Base-by-base conservation (phyloP, 2,113 vertebrate species). In the Lota lota region DNA sequence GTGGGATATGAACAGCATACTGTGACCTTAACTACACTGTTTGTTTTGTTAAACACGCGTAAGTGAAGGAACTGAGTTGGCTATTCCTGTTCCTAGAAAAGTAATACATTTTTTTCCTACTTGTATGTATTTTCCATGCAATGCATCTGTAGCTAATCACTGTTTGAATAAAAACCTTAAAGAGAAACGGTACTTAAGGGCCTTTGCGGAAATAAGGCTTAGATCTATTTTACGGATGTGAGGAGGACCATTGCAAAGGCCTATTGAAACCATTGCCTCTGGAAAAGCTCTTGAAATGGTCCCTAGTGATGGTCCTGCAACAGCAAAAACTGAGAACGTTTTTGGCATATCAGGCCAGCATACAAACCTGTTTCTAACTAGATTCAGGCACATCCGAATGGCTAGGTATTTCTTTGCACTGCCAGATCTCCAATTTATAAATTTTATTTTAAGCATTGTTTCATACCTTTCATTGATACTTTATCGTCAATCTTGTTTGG, bases 41-140 rank as follows among this genome's bases (percentile, higher is more conserved):
- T 83, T 85, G 69, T 78, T 84, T 85, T 85, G 24, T 69, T 73
- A 66, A 81, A 47, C 79, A 74, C 53, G 68, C 65, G 59, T 73
- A 80, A 78, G 15, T 56, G 53, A 17, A 18, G 53, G 17, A 17
- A 17, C 53, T n/a, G 53, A 18, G 53, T 18, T 56, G 40, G 40
- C 22, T 28, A 68, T 11, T 66, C 61, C 51, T 22, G 53, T 67
- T 51, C 53, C 51, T 51, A 68, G 50, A 75, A 60, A 69, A 68
- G 47, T 51, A 61, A 63, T 79, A 77, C 76, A 71, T 84, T 80
- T 83, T 77, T 60, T 60, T 74, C 69, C 66, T 79, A 77, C 79
- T 78, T 83, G 73, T 74, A 74, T 73, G 58, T 77, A 68, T 81
- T 75, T 81, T 76, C 24, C 33, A 0, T 72, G 65, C 69, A 69